Evolutionary conservation across 2,797 vertebrate genomes (phyloP), one percentile per base, ranked within the genome.

Genomic region (Microchirus variegatus): DNA sequence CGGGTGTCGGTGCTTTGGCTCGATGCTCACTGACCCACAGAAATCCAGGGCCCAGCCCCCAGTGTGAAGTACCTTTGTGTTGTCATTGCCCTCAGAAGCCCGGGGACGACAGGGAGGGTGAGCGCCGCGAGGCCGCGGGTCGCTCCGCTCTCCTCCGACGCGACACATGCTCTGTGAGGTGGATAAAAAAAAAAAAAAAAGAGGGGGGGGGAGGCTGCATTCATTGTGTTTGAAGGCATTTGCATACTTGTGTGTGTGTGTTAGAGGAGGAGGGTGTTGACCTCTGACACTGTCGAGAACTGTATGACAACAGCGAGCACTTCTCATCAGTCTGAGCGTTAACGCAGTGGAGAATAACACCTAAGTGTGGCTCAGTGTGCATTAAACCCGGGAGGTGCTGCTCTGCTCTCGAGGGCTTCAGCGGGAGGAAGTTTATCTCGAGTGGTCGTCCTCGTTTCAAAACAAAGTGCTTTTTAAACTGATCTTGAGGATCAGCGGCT

Each of bases 1-100:
- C 38, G 78, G 75, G 75, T 78, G 76, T 84, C 85, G 87, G 87
- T 82, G 87, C 84, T 67, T 78, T 52, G 60, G 85, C 85, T n/a
- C 68, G 44, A 81, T 89, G 86, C 75, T 90, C 89, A 72, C 64
- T 93, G 93, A 94, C 92, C 92, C 93, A 84, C 84, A 90, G 91
- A 93, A 91, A 87, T 63, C 86, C 59, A n/a, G n/a, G 60, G 64
- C 82, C 83, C 91, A 83, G 81, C 89, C 90, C 89, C 91, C 86
- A 75, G 88, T 69, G 89, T 85, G 88, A 90, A 90, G 80, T 65
- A 87, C 90, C 87, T 93, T 92, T 90, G 89, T 91, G 82, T 81
- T 84, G 86, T 82, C 87, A 79, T 73, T 84, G 56, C 75, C 73
- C 77, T 75, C 73, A 75, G 77, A 83, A 75, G 82, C 69, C 58